Conservation (phyloP, 2,797 vertebrate species). For the Squalus acanthias region DNA sequence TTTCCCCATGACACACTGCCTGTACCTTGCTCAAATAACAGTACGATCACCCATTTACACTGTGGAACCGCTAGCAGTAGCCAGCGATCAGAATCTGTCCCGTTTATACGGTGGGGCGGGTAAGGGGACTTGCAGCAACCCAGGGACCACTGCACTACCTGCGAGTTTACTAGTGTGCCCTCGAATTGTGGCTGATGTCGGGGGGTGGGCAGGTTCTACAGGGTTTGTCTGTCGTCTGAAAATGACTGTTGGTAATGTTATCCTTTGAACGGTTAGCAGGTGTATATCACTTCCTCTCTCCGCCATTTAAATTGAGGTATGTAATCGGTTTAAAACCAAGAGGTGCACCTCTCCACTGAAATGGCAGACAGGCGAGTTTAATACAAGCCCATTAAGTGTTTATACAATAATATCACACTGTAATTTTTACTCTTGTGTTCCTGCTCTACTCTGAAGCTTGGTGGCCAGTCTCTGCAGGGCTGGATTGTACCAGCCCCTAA, state of each 20-base stretch:
- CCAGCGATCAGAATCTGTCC: not conserved
- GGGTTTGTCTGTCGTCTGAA: not conserved
- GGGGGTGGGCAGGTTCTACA: not conserved
- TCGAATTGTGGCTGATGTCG: not conserved
- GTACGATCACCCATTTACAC: not conserved
- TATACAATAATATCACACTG: not conserved
- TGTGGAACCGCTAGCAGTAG: not conserved
- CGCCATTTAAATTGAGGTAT: not conserved
- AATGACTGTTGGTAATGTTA: not conserved
- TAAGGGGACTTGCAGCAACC: too few relatives aligned
- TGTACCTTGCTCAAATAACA: not conserved
- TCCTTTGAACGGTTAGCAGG: not conserved
- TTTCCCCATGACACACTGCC: not conserved
- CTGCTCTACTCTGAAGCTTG: not conserved
- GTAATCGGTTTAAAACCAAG: not conserved
- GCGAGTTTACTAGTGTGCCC: not conserved
- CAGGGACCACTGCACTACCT: not conserved
- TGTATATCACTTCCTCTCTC: not conserved
- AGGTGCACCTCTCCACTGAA: not conserved
- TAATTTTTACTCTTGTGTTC: not conserved
- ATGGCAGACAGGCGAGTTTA: not conserved
- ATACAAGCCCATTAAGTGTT: not conserved
- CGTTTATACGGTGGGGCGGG: not conserved
- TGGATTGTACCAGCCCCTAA: not conserved
- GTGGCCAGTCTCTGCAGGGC: not conserved